Base-by-base conservation (phyloP, 2,888 invertebrate species). In the Synanthedon tipuliformis region DNA sequence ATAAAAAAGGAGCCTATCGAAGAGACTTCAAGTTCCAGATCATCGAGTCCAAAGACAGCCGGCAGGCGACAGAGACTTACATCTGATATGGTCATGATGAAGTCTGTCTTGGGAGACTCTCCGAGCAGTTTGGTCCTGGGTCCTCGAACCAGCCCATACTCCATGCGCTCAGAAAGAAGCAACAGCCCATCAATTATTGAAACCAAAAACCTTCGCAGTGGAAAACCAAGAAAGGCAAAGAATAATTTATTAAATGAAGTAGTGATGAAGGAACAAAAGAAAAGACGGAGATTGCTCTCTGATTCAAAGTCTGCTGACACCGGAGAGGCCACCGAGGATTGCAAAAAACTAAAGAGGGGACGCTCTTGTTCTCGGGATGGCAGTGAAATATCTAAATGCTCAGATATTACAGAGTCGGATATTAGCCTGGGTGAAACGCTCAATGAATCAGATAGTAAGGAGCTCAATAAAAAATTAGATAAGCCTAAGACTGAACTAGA, bases 141-240 rank as follows among this genome's bases (percentile, higher is more conserved):
- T 1, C 75, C 86, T 41, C 73, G 87, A 13, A 87, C 86, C 55
- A 90, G 89, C 65, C 90, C 90, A n/a, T 90, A 90, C 64, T 88
- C 89, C 41, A 90, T 90, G 68, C 78, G 90, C 55, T 90, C 90
- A 10, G 90, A 90, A 61, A 83, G 90, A 56, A 87, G 88, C 62
- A 86, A 85, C 59, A 88, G 88, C 57, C 88, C 88, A 51, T 81
- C 85, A 57, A 63, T 82, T 51, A 73, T 78, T 53, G 88, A 89
- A 58, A 85, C 85, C 27, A 89, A 91, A 58, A 89, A 90, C 56
- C 78, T 92, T 53, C 81, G 92, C 52, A 92, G 92, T 70, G 92
- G 92, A 0, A 92, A 92, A 68, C 89, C 91, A 50, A 86, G 92
- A 54, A 91, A 91, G 74, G 77, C 89, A 10, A 90, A 89, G 65